Evolutionary conservation across 2,113 vertebrate species (phyloP).

Genomic region (Setophaga petechia): DNA sequence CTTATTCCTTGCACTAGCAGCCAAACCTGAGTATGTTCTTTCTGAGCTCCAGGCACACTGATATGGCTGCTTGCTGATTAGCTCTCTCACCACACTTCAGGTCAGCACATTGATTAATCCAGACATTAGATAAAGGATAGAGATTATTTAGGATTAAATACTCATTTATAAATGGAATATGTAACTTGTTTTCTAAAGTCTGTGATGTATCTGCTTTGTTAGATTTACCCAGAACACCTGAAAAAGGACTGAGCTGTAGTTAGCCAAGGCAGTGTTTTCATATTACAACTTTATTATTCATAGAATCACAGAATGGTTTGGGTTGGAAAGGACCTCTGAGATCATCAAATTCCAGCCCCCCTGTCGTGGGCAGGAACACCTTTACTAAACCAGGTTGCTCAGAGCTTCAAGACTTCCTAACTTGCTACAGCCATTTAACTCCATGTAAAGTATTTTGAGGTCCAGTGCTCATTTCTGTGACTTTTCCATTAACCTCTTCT

Average conservation of each 20-base stretch:
- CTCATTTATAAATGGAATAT: not conserved
- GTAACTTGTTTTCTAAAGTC: not conserved
- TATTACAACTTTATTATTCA: not conserved
- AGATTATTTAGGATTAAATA: conserved; percentile 7
- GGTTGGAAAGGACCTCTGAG: not conserved
- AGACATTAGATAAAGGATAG: not conserved
- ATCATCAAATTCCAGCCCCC: not conserved
- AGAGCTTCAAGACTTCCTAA: not conserved
- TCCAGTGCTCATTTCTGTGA: not conserved
- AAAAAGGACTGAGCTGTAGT: not conserved
- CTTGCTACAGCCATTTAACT: not conserved
- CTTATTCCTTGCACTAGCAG: not conserved
- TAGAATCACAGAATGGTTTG: not conserved
- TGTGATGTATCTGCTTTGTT: not conserved
- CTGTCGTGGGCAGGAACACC: not conserved
- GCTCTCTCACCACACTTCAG: not conserved
- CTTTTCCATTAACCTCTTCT: not conserved
- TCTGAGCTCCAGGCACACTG: not conserved
- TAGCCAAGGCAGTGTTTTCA: not conserved
- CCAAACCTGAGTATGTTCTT: not conserved
- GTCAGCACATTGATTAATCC: not conserved
- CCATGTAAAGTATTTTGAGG: not conserved
- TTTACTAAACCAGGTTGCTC: not conserved
- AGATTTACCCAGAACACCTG: not conserved
- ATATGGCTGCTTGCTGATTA: not conserved